phyloP scores from a whole-genome alignment of 2,797 vertebrate species.

The Limosa lapponica region DNA sequence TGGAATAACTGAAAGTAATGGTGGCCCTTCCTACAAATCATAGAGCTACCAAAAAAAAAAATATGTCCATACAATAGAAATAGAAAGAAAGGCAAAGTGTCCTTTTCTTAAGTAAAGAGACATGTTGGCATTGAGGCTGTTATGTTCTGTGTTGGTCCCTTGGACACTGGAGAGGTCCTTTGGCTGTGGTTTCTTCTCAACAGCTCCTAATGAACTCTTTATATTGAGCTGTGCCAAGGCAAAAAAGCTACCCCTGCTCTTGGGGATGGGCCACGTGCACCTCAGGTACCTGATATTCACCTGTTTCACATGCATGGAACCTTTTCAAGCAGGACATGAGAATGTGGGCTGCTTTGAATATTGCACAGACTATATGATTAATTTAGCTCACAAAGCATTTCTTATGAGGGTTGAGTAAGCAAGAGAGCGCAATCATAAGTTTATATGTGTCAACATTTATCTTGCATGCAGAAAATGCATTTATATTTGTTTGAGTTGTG shows the following conservation, averaged over 20 bases:
- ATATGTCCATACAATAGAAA: neutral
- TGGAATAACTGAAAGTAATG: neutral
- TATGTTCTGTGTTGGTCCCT: neutral
- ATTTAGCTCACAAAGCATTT: neutral
- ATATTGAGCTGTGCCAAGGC: accelerated
- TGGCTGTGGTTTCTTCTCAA: neutral
- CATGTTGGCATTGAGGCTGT: neutral
- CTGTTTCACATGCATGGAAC: neutral
- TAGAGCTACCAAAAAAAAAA: neutral
- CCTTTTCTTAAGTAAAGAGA: neutral
- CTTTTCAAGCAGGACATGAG: neutral
- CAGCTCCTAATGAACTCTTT: neutral
- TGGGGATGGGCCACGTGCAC: accelerated
- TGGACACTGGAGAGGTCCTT: accelerated
- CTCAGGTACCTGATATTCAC: neutral
- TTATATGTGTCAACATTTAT: neutral
- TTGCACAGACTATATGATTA: neutral
- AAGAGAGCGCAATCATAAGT: neutral
- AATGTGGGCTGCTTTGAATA: neutral
- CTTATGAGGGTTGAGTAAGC: neutral
- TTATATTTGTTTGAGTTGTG: neutral
- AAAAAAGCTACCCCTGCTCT: neutral
- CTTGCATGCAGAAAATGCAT: neutral
- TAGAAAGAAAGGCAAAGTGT: neutral
- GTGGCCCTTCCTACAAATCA: neutral